These are phyloP conservation scores for Dolichotis patagonum DNA, from an alignment of 2,113 vertebrate species.

Conservation along the genomic window DNA sequence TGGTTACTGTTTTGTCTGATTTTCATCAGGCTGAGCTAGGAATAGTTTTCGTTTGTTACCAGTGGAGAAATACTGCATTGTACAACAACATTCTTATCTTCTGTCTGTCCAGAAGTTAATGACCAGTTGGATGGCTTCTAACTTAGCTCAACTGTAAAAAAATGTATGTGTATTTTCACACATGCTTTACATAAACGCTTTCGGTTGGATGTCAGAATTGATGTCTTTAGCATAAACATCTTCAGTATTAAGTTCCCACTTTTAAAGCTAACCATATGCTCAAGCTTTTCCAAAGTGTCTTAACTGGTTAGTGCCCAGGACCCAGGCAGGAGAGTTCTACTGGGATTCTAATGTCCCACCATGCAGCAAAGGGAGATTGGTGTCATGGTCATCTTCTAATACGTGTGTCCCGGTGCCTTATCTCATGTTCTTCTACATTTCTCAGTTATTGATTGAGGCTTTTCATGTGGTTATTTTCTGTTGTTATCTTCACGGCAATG, in stretches of 20 bases:
- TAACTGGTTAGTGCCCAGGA: fast-evolving
- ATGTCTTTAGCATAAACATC: background rate
- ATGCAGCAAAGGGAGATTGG: background rate
- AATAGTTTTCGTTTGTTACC: background rate
- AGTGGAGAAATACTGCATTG: background rate
- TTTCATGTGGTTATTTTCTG: background rate
- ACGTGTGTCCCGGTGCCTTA: background rate
- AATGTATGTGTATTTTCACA: background rate
- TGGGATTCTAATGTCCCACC: fast-evolving
- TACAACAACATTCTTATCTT: background rate
- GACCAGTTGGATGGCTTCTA: background rate
- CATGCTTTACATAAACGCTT: background rate
- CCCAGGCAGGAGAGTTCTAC: fast-evolving
- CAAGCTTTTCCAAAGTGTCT: background rate
- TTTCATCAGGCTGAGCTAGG: background rate
- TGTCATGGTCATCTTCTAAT: background rate
- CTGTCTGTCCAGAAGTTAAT: background rate
- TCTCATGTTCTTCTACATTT: background rate
- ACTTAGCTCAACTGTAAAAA: background rate
- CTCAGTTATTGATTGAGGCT: background rate
- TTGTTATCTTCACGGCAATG: no score
- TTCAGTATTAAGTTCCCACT: background rate
- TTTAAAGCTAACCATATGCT: background rate
- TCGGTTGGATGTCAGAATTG: background rate
- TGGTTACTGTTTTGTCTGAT: no score